Base-by-base conservation (phyloP, 2,113 vertebrate genomes). In the Apistogramma diplotaenia region DNA sequence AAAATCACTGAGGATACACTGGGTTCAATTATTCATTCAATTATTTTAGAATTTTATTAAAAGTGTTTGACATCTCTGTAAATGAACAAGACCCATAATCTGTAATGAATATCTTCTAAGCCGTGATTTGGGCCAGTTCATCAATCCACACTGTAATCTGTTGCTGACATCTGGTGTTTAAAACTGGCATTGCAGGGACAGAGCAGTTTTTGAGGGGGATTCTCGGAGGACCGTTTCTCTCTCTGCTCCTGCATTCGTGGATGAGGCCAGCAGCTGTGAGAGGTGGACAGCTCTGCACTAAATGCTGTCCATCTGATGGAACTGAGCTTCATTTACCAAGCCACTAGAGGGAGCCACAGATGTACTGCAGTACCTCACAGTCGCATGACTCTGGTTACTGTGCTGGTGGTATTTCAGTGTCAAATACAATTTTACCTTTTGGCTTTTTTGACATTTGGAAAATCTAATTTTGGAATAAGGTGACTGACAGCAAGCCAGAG, bases 291-390 rank as follows among this genome's bases (percentile, higher is more conserved):
- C 15, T 19, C 15, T 27, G 15, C 40, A 67, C 46, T 23, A 23
- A 13, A 19, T 21, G 31, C 3, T 46, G 27, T 13, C 10, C 5
- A 25, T 18, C 0, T 31, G 27, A 62, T 25, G 18, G 56, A 23
- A 6, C 16, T 76, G 72, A 37, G 58, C 19, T 59, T 62, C 46
- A 1, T 3, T 43, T 25, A 4, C 31, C 19, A 18, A 6, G 3
- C 87, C 93, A 90, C 93, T 87, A 90, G 94, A 89, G 71, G 85
- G 92, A 79, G 16, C 67, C 56, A 62, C 11, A 82, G 27, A 51
- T 46, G 35, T 25, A 43, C 35, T 9, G 3, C 58, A 58, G 27
- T 31, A 9, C 12, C 37, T 58, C 55, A 57, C 18, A 21, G 35
- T 8, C 3, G 8, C 18, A 31, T 8, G 65, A 31, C 6, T 54